phyloP scores from a whole-genome alignment of 2,797 vertebrate species.

The Stomatorhinus walkeri region DNA sequence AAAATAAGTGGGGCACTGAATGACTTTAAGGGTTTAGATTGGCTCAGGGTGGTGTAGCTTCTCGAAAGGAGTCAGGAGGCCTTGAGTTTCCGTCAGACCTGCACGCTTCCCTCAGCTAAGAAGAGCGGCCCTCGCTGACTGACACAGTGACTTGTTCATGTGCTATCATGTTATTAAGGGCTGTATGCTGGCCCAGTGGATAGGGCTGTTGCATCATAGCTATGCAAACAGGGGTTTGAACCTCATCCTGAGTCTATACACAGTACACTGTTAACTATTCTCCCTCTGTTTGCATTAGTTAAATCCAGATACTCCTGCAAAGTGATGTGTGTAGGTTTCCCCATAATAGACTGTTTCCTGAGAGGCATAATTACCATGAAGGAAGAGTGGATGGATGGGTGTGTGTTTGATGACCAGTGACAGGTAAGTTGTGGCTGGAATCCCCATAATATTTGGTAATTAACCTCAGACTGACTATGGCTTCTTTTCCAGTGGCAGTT shows the following conservation, averaged over 20 bases:
- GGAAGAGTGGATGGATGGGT: not conserved
- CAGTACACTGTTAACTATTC: not conserved
- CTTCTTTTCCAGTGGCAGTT: not conserved
- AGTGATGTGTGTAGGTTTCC: not conserved
- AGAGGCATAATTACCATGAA: not conserved
- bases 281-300: not conserved
- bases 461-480: not conserved
- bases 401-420: not conserved
- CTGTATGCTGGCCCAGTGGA: not conserved
- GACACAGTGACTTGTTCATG: not conserved
- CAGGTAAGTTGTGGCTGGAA: not conserved
- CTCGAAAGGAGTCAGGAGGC: not conserved
- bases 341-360: not conserved
- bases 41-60: not conserved
- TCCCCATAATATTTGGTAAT: not conserved
- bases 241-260: not conserved
- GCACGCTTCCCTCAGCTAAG: not conserved
- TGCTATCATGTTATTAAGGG: not conserved
- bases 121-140: not conserved
- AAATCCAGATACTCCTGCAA: not conserved
- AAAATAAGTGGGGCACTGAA: not conserved
- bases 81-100: not conserved
- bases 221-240: not conserved
- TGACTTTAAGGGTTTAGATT: not conserved
- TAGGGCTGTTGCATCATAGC: not conserved